Conservation (phyloP, 2,888 invertebrate species). For the Athrips mouffetella region DNA sequence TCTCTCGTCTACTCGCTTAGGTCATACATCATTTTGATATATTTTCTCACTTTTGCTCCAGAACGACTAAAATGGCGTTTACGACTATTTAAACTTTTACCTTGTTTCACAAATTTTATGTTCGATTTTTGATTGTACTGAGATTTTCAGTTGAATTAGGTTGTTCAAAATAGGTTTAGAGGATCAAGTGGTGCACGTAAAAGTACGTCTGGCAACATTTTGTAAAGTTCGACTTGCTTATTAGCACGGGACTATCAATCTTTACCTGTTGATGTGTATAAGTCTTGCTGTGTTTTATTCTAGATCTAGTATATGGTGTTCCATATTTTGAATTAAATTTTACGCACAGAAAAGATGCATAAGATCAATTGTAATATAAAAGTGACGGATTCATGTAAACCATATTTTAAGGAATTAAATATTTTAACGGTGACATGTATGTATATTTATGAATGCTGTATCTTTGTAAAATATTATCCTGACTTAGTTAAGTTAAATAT, state of each 20-base stretch:
- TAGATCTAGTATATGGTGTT: constrained; percentile 6
- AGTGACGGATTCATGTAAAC: no score
- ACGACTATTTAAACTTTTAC: not conserved
- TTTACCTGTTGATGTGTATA: constrained; percentile 21
- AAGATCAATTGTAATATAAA: no score
- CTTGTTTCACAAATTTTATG: not conserved
- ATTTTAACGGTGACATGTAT: no score
- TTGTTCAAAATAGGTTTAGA: not conserved
- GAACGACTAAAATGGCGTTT: not conserved
- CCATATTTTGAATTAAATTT: not conserved
- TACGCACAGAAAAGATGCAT: no score
- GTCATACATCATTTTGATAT: constrained; percentile 31
- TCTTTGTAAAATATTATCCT: no score
- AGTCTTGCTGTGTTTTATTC: constrained; percentile 13
- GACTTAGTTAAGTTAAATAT: no score
- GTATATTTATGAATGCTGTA: no score
- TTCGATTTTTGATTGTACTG: not conserved
- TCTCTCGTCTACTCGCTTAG: constrained; percentile 27
- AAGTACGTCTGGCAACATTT: constrained; percentile 13
- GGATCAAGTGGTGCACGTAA: constrained; percentile 17
- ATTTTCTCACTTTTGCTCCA: constrained; percentile 1
- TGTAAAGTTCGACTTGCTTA: constrained; percentile 11
- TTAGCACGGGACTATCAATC: constrained; percentile 22
- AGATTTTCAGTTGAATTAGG: not conserved
- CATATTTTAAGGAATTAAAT: no score